Conservation (phyloP, 2,797 vertebrate genomes). For the Lerista edwardsae region DNA sequence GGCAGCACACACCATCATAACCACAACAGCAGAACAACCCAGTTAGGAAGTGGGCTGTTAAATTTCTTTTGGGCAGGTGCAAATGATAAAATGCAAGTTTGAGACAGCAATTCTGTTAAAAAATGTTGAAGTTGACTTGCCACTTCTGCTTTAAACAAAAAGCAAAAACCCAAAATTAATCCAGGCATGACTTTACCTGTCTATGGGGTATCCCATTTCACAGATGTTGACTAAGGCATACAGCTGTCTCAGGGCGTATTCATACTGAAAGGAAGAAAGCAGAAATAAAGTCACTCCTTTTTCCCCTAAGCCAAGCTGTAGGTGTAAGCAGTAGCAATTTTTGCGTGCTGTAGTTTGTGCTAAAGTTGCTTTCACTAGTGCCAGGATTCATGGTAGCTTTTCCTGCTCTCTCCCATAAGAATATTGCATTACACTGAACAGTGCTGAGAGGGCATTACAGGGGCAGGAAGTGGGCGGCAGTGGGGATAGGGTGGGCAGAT, state of each 20-base stretch:
- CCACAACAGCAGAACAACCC: too few species aligned
- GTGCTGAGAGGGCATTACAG: too few species aligned
- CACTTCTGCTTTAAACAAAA: neutral
- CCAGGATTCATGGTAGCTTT: too few species aligned
- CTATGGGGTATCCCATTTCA: slow-evolving; percentile 81
- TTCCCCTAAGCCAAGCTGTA: neutral
- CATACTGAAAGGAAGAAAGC: slow-evolving; percentile 83
- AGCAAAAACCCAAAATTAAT: neutral
- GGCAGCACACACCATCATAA: too few species aligned
- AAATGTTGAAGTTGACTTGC: neutral
- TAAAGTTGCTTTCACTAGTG: too few species aligned
- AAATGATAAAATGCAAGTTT: slow-evolving; percentile 39
- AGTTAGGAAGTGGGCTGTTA: too few species aligned
- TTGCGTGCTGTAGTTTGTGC: too few species aligned
- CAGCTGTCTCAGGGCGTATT: slow-evolving; percentile 90
- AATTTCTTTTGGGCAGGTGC: neutral
- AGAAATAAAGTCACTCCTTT: neutral
- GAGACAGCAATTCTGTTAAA: neutral
- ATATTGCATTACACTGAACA: too few species aligned
- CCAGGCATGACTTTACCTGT: slow-evolving; percentile 79
- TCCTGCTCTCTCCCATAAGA: too few species aligned
- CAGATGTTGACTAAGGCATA: slow-evolving; percentile 93
- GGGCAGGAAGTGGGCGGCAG: too few species aligned
- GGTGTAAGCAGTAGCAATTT: neutral
- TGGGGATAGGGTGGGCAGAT: too few species aligned